Base-by-base conservation (phyloP, 2,797 vertebrate genomes). In the Nannoperca obscura region DNA sequence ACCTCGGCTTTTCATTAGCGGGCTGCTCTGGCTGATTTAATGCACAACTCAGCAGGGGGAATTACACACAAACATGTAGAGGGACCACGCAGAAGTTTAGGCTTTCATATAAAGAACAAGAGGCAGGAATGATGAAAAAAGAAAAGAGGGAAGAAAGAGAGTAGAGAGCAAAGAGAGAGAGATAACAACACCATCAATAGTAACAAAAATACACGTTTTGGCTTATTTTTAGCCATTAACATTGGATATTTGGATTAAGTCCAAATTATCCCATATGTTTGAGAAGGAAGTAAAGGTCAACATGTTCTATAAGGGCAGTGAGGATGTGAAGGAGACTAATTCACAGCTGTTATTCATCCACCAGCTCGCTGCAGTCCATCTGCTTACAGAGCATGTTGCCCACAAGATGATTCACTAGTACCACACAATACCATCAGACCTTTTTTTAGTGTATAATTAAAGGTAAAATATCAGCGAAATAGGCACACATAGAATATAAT, bases 21-120 rank as follows among this genome's bases (percentile, higher is more conserved):
- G 46, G 12, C 49, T 30, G 58, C n/a, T 22, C 20, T 3, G 34
- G 80, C 55, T 84, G 89, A 91, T 91, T 90, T 90, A 93, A 77
- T 88, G 87, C 82, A 69, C 24, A 71, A 80, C 80, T 88, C 89
- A 92, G 90, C 79, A 75, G 83, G 78, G 71, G 40, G 73, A 84
- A 76, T 44, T 80, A 8, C 74, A 80, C 68, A 57, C 61, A 76
- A 82, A 84, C 76, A 81, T 80, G 54, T 57, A 20, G 32, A 61
- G 65, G 66, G 71, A 47, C 50, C 20, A 15, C 14, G 10, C 32
- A 50, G 64, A 68, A 58, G 58, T 54, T 81, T 71, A 74, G 17
- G 42, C 42, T 82, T 64, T 81, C 47, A 67, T 55, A 60, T 70
- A 55, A 62, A 80, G 44, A 59, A 46, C 74, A 61, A 2, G 7